Conservation (phyloP, 2,797 vertebrate species). For the Tenualosa thibaudeaui region DNA sequence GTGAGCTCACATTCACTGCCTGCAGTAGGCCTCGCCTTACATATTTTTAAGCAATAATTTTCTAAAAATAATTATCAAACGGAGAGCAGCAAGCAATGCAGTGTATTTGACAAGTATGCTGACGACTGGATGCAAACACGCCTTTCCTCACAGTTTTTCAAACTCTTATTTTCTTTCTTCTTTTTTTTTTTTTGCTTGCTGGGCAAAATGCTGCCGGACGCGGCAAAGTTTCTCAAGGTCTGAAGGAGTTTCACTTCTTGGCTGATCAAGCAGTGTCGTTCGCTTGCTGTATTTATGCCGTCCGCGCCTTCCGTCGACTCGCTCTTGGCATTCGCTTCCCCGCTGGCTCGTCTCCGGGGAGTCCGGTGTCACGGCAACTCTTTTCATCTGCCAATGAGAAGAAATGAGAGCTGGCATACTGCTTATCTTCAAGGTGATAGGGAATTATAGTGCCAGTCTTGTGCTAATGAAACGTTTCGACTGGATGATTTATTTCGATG, state of each 20-base stretch:
- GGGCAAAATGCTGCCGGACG: neutral
- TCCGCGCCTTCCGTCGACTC: constrained; percentile 10
- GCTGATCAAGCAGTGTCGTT: constrained; percentile 4
- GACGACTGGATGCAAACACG: constrained; percentile 3
- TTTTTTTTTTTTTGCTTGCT: constrained; percentile 1
- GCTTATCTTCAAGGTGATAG: constrained; percentile 39
- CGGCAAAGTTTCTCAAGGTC: constrained; percentile 15
- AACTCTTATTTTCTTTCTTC: too few relatives aligned
- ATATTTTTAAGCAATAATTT: neutral
- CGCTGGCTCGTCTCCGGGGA: neutral
- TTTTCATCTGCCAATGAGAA: constrained; percentile 60
- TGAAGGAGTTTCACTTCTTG: neutral
- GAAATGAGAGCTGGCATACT: constrained; percentile 51
- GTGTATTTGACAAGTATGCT: neutral
- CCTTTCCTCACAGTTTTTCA: neutral
- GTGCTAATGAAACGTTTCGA: constrained; percentile 62
- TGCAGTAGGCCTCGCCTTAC: neutral
- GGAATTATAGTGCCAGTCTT: constrained; percentile 57
- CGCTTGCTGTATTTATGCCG: neutral
- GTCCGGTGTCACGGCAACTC: constrained; percentile 35
- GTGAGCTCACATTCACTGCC: neutral
- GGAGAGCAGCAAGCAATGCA: neutral
- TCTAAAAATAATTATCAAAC: neutral
- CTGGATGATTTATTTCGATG: constrained; percentile 57
- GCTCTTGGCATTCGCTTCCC: constrained; percentile 28